Conservation (phyloP, 1,140 invertebrate genomes). For the Apolygus lucorum region DNA sequence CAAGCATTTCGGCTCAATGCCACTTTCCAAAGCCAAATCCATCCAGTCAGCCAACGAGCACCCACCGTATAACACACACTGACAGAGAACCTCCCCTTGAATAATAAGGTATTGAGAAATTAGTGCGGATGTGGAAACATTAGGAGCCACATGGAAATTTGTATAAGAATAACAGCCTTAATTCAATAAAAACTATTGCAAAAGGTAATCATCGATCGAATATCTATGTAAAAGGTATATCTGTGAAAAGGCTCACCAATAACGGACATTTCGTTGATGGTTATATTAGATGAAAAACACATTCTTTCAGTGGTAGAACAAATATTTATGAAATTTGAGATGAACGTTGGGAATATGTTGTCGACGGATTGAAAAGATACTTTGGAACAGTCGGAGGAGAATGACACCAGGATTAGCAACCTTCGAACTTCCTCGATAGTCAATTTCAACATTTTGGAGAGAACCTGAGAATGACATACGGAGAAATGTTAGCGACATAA, state of each 20-base stretch:
- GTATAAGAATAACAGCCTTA: too few species aligned
- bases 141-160: too few species aligned
- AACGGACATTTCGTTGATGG: conserved; percentile 9
- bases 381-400: conserved; percentile 75
- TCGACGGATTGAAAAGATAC: conserved; percentile 69
- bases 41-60: conserved; percentile 43
- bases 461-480: conserved; percentile 20
- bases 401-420: conserved; percentile 43
- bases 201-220: too few species aligned
- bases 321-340: conserved; percentile 64
- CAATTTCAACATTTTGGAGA: conserved; percentile 27
- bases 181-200: too few species aligned
- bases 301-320: neutral
- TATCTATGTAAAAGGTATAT: conserved; percentile 34
- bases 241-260: neutral
- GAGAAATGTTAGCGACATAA: too few species aligned
- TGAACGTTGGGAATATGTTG: conserved; percentile 63
- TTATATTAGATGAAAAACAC: conserved; percentile 2
- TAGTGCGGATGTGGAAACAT: too few species aligned
- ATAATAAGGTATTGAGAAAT: conserved; percentile 32
- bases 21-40: conserved; percentile 44
- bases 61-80: conserved; percentile 49
- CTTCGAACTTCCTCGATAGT: conserved; percentile 27
- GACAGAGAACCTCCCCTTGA: conserved; percentile 51
- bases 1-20: conserved; percentile 48